Evolutionary conservation across 1,140 invertebrate genomes (phyloP), one percentile per base, ranked within the genome.

Genomic region (Trissolcus basalis): DNA sequence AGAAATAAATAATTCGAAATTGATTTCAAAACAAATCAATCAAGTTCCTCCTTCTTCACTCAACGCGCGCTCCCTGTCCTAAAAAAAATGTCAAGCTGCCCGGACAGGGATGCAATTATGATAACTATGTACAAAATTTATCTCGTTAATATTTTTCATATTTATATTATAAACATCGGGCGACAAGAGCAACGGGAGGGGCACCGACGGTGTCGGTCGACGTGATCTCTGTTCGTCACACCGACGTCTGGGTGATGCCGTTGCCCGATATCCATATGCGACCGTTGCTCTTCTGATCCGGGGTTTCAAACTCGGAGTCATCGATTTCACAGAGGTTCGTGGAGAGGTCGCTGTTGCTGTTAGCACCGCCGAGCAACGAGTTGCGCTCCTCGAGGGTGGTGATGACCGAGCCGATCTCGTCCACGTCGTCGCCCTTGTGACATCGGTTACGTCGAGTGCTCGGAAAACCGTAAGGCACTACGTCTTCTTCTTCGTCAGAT

Each of bases 261-360:
- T 84, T 87, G 14, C 87, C 84, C 12, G 86, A 83, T 58, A 89
- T 78, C 86, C 90, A 90, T 27, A 84, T 73, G 5, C 86, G 81
- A 14, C 85, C 83, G 61, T 90, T 85, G 51, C 86, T 90, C 80
- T 91, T 91, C 58, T 89, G 87, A 79, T 91, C 90, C 59, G 87
- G 82, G 63, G 85, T 83, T 82, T 94, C 93, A 80, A 90, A 92
- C 83, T 96, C 94, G n/a, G 94, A 95, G 87, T 97, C 96, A 87
- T 97, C 96, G 82, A 97, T 96, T 90, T 97, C 96, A 90, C 96
- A 97, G 32, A 97, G 90, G 88, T 94, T 93, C 15, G 95, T 92
- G 14, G 95, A 96, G 51, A 96, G 90, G 86, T 96, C 95, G 87
- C 95, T 96, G 82, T 93, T 93, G 69, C 92, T 93, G 4, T 92